Conservation (phyloP, 2,888 invertebrate species). For the Chrysomela aeneicollis region DNA sequence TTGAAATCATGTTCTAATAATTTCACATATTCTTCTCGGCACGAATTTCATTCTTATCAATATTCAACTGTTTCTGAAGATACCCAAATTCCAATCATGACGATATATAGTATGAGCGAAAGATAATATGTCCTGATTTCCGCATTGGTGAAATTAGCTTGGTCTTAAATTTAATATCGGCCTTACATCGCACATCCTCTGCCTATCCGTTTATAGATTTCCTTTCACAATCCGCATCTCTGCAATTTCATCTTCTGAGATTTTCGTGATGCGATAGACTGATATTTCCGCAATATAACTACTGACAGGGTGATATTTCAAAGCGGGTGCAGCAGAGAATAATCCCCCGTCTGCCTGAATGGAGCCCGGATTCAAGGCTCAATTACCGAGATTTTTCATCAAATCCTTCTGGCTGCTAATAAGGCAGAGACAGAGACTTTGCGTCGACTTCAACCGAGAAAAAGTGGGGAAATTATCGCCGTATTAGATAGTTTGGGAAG, state of each 20-base stretch:
- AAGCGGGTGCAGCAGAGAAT: neutral
- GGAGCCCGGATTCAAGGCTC: conserved; percentile 4
- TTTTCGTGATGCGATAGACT: conserved; percentile 6
- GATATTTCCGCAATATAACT: conserved; percentile 20
- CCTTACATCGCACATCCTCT: neutral
- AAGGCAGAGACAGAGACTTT: neutral
- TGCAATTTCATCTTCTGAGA: conserved; percentile 12
- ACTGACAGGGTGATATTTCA: conserved; percentile 21
- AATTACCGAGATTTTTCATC: conserved; percentile 18
- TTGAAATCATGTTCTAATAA: no score
- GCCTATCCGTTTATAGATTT: neutral
- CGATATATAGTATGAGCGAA: no score
- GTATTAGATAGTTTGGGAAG: neutral
- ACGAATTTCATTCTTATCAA: no score
- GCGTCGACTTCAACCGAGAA: neutral
- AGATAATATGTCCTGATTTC: neutral
- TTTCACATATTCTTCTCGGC: no score
- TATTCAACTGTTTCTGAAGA: no score
- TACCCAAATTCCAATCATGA: no score
- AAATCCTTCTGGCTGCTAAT: conserved; percentile 8
- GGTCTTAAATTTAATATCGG: neutral
- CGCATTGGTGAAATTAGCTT: neutral
- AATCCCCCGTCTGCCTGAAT: neutral
- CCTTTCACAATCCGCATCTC: conserved; percentile 10
- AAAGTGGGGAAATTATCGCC: neutral